A percentile compares a stretch with the other conserved stretches of the same genome.
Evolutionary conservation across 2,113 vertebrate species (phyloP).

Genomic region (Tautogolabrus adspersus): DNA sequence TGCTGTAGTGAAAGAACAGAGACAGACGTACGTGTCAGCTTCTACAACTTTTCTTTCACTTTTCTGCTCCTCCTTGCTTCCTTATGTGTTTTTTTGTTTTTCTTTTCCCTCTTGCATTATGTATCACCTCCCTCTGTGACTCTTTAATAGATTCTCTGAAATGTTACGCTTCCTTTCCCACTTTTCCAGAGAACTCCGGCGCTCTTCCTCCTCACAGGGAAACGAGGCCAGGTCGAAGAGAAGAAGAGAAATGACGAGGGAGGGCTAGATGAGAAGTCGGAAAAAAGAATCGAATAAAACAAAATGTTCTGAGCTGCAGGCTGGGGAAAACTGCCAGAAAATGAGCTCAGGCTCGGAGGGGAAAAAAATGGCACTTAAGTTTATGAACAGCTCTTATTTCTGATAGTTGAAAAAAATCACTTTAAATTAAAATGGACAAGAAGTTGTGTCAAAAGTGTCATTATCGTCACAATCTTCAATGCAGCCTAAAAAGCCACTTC

Average conservation of each 20-base stretch:
- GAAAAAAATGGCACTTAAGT: slow-evolving; percentile 39
- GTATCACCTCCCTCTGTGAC: slow-evolving; percentile 9
- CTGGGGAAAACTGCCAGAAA: slow-evolving; percentile 70
- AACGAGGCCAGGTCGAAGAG: slow-evolving; percentile 43
- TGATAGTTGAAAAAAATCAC: not conserved
- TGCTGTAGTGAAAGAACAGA: not conserved
- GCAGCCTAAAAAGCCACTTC: not conserved
- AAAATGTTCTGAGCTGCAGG: slow-evolving; percentile 74
- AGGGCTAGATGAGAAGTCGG: slow-evolving; percentile 77
- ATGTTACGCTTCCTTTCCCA: not conserved
- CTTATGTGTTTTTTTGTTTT: not conserved
- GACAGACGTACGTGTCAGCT: not conserved
- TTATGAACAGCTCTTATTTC: slow-evolving; percentile 3
- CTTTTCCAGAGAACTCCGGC: slow-evolving; percentile 44
- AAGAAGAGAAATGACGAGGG: slow-evolving; percentile 68
- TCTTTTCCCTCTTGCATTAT: not conserved
- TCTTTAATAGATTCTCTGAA: slow-evolving; percentile 37
- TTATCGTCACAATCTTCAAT: not conserved
- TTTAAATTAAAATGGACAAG: slow-evolving; percentile 23
- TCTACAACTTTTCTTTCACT: not conserved
- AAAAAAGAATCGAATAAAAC: slow-evolving; percentile 75
- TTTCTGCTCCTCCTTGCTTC: not conserved
- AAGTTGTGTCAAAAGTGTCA: not conserved
- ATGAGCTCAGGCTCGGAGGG: slow-evolving; percentile 19
- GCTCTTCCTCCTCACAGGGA: slow-evolving; percentile 67